Conservation (phyloP, 2,113 vertebrate genomes). For the Rhynchomys soricoides region DNA sequence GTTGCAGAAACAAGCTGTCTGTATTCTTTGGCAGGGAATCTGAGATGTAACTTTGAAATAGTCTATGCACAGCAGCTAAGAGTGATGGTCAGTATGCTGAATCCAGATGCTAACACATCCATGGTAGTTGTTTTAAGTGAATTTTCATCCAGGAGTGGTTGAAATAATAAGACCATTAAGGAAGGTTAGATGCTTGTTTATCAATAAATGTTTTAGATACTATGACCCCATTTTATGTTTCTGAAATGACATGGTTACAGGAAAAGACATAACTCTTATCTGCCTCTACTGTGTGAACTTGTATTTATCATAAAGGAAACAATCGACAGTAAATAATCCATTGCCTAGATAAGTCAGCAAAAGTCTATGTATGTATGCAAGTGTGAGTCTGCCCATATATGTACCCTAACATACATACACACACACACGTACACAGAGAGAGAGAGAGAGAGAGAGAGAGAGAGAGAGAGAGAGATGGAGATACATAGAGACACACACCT, state of each 20-base stretch:
- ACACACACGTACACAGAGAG: no score
- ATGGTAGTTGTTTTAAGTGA: neutral
- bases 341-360: neutral
- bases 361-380: neutral
- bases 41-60: neutral
- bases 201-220: neutral
- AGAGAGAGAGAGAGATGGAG: no score
- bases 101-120: neutral
- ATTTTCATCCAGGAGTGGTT: neutral
- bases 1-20: neutral
- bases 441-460: no score
- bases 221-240: neutral
- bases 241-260: neutral
- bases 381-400: neutral
- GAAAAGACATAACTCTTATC: neutral
- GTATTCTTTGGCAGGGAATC: neutral
- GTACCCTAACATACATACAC: neutral
- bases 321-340: neutral
- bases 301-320: neutral
- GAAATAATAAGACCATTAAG: constrained; percentile 7
- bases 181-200: neutral
- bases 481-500: no score
- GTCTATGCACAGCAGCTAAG: neutral
- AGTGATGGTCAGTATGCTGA: neutral
- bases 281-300: neutral